Evolutionary conservation across 2,113 vertebrate genomes (phyloP).

Genomic region (Ceuthmochares aereus): DNA sequence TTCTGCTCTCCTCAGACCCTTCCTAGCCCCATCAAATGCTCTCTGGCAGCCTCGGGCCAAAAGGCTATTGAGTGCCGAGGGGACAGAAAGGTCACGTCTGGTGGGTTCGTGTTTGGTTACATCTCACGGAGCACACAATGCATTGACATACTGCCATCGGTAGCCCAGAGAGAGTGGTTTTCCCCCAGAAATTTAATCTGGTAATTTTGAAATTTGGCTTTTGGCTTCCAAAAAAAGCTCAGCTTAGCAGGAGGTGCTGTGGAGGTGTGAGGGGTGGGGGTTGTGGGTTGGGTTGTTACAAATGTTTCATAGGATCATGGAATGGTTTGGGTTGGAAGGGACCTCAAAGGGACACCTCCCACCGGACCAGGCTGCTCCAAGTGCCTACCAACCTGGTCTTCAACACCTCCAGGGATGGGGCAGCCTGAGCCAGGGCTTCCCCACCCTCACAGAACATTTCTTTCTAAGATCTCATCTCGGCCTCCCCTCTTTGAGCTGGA

Average conservation of each 20-base stretch:
- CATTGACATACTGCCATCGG: neutral
- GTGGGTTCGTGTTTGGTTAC: no score
- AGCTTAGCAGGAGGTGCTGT: neutral
- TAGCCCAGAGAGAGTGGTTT: neutral
- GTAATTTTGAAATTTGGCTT: neutral
- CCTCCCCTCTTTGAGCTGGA: no score
- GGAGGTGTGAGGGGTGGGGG: neutral
- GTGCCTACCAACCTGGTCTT: no score
- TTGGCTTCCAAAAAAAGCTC: neutral
- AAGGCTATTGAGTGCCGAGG: neutral
- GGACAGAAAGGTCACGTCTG: neutral
- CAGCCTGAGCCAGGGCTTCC: no score
- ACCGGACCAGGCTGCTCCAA: no score
- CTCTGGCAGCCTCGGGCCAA: neutral
- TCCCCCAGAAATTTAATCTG: neutral
- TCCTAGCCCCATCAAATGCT: neutral
- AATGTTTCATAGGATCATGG: no score
- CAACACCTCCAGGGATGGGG: no score
- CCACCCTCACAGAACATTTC: no score
- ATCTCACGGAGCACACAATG: neutral
- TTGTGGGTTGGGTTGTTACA: fast-evolving
- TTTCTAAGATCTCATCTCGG: no score
- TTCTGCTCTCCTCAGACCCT: neutral
- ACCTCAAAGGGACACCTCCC: no score
- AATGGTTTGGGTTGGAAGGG: no score